A percentile compares a stretch with the other conserved stretches of the same genome.
Conservation (phyloP, 2,797 vertebrate genomes). For the Okamejei kenojei region DNA sequence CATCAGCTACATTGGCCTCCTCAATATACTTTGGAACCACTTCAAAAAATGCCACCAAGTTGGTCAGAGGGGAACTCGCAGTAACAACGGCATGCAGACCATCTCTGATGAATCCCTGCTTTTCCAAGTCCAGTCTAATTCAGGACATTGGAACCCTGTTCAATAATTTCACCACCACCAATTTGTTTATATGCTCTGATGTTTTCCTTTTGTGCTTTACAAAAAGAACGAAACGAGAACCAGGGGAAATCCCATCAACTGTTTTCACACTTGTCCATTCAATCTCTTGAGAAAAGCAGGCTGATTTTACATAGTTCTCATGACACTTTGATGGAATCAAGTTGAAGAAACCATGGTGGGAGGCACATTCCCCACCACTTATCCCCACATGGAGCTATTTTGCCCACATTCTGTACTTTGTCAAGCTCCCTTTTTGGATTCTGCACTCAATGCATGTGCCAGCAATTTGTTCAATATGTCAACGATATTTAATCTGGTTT, state of each 20-base stretch:
- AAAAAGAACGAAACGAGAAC: too few relatives aligned
- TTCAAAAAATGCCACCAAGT: too few relatives aligned
- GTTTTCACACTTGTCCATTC: background rate
- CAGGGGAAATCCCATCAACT: background rate
- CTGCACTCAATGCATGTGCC: too few relatives aligned
- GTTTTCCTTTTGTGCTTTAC: background rate
- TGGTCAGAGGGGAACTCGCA: too few relatives aligned
- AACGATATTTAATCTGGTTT: background rate
- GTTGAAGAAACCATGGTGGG: background rate
- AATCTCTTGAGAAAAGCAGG: background rate
- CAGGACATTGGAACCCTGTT: too few relatives aligned
- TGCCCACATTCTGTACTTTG: background rate
- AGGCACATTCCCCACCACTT: background rate
- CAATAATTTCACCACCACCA: too few relatives aligned
- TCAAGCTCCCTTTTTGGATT: background rate
- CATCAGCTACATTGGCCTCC: too few relatives aligned
- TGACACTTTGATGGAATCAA: background rate
- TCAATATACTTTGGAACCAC: too few relatives aligned
- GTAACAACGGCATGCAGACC: too few relatives aligned
- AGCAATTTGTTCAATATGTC: background rate
- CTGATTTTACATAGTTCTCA: background rate
- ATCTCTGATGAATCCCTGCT: too few relatives aligned
- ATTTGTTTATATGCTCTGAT: too few relatives aligned
- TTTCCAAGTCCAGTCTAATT: too few relatives aligned
- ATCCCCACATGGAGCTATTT: background rate